Evolutionary conservation across 2,888 invertebrate genomes (phyloP).

Genomic region (Epistrophe grossulariae): DNA sequence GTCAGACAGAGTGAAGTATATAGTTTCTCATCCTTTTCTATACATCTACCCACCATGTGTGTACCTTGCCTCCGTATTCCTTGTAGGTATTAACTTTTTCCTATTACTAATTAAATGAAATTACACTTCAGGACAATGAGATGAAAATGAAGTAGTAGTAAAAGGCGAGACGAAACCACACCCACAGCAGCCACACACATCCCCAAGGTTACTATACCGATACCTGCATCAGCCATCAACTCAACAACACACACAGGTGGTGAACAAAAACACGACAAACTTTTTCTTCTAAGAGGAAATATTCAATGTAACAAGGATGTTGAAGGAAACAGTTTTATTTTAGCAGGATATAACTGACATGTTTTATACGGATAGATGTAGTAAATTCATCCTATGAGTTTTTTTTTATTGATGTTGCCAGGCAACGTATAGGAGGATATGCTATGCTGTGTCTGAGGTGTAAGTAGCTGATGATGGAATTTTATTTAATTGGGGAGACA

Average conservation of each 20-base stretch:
- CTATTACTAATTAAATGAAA: slow-evolving; percentile 64
- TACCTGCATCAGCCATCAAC: background rate
- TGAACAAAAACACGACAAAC: slow-evolving; percentile 24
- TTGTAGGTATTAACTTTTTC: slow-evolving; percentile 21
- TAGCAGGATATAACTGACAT: background rate
- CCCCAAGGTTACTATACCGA: background rate
- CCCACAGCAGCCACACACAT: background rate
- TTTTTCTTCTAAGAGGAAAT: background rate
- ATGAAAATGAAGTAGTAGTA: slow-evolving; percentile 43
- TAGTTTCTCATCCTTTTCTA: background rate
- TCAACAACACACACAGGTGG: slow-evolving; percentile 11
- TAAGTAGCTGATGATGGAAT: slow-evolving; percentile 39
- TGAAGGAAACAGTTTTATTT: slow-evolving; percentile 28
- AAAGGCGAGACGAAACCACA: slow-evolving; percentile 6
- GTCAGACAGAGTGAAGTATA: background rate
- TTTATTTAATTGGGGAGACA: slow-evolving; percentile 56
- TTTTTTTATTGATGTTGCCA: slow-evolving; percentile 54
- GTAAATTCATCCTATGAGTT: slow-evolving; percentile 20
- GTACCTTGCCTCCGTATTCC: background rate
- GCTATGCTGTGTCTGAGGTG: background rate
- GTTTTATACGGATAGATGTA: background rate
- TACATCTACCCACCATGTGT: background rate
- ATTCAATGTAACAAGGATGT: slow-evolving; percentile 22
- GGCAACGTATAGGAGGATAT: slow-evolving; percentile 19
- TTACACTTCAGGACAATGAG: slow-evolving; percentile 48